These are phyloP conservation scores for Ranitomeya variabilis DNA, from an alignment of 2,113 vertebrate genomes.

Conservation along the genomic window DNA sequence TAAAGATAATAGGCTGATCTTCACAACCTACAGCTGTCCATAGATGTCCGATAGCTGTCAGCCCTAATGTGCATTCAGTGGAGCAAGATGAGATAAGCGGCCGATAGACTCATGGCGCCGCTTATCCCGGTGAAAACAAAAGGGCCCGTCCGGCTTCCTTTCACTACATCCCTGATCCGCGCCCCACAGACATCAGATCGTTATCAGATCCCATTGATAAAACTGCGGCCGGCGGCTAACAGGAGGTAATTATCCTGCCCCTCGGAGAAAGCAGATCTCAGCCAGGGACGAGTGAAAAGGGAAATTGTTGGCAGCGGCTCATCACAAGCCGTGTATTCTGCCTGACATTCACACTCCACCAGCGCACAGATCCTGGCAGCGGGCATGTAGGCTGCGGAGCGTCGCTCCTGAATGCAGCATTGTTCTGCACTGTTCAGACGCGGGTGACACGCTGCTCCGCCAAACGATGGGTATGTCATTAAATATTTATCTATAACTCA, in stretches of 20 bases:
- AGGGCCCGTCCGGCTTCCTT: too few species aligned
- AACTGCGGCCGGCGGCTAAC: neutral
- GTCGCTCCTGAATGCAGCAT: neutral
- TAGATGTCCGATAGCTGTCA: too few species aligned
- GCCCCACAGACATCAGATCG: neutral
- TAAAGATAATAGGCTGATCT: too few species aligned
- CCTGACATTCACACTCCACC: neutral
- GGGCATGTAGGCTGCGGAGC: neutral
- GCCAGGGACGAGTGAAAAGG: neutral
- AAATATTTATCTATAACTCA: constrained; percentile 48
- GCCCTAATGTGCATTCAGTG: neutral
- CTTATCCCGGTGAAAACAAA: neutral
- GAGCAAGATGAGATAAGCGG: neutral
- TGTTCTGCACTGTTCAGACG: constrained; percentile 32
- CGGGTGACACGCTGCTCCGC: constrained; percentile 8
- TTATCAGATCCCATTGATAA: neutral
- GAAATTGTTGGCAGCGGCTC: neutral
- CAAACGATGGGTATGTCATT: constrained; percentile 30
- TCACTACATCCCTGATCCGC: too few species aligned
- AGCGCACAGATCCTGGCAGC: neutral
- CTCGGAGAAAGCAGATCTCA: neutral
- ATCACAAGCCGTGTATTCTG: neutral
- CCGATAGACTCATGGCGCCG: neutral
- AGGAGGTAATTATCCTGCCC: neutral
- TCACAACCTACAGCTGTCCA: too few species aligned